These are phyloP conservation scores for Blastobasis lacticolella DNA, from an alignment of 2,888 invertebrate species.

Conservation along the genomic window DNA sequence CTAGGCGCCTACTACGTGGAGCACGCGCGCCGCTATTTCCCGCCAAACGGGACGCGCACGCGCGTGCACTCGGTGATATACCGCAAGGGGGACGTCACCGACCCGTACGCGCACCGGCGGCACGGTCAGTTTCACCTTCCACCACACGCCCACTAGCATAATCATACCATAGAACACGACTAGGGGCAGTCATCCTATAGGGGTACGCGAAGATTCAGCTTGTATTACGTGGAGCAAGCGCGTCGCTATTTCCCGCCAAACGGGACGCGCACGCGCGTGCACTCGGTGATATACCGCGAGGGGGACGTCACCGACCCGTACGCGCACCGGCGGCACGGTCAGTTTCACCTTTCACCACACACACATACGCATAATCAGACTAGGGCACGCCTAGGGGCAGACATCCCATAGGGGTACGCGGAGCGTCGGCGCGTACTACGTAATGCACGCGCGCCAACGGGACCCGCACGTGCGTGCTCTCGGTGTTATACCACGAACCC, in stretches of 20 bases:
- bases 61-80: background rate
- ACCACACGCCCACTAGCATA: background rate
- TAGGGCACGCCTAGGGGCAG: too few species aligned
- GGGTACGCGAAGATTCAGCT: background rate
- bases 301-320: slow-evolving; percentile 17
- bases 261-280: background rate
- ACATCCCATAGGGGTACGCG: too few species aligned
- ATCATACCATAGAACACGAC: too few species aligned
- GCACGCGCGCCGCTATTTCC: slow-evolving; percentile 80
- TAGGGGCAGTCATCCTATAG: too few species aligned
- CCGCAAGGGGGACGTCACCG: slow-evolving; percentile 59
- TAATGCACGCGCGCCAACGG: slow-evolving; percentile 81
- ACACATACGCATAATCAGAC: too few species aligned
- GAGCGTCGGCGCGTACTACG: background rate
- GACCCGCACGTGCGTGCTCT: background rate
- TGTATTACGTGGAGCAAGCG: slow-evolving; percentile 76
- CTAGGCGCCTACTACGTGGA: slow-evolving; percentile 36
- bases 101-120: background rate
- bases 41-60: background rate
- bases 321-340: background rate
- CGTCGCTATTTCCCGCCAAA: slow-evolving; percentile 63
- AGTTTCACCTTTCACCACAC: background rate
- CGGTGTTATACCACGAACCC: too few species aligned
- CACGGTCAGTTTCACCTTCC: background rate
- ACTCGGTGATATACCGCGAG: slow-evolving; percentile 52